These are phyloP conservation scores for Microplitis deprimator DNA, from an alignment of 2,888 invertebrate genomes.

Conservation along the genomic window DNA sequence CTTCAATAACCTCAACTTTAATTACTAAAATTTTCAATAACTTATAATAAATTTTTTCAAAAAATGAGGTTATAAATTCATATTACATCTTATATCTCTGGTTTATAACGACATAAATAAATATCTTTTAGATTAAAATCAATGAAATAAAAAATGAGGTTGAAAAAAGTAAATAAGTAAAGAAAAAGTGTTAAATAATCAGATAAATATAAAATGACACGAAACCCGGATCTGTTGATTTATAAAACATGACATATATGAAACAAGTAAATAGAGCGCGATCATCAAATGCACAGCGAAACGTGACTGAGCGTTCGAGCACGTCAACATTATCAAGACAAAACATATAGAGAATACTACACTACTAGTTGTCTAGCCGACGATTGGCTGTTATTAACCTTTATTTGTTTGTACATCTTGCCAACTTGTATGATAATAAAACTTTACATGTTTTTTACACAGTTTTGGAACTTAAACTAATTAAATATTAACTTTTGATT, in stretches of 20 bases:
- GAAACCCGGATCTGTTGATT: neutral
- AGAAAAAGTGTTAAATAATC: neutral
- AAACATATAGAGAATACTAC: neutral
- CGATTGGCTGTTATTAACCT: conserved; percentile 13
- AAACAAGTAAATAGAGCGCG: neutral
- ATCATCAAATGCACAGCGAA: neutral
- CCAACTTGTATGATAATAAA: neutral
- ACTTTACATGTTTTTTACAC: neutral
- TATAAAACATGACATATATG: neutral
- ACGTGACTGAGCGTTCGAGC: conserved; percentile 1
- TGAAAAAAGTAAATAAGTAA: too few relatives aligned
- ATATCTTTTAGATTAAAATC: too few relatives aligned
- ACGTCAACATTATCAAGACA: conserved; percentile 1
- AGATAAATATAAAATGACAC: neutral
- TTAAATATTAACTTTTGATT: too few relatives aligned
- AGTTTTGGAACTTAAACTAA: too few relatives aligned
- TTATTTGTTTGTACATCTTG: neutral
- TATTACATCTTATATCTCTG: too few relatives aligned
- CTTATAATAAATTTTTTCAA: too few relatives aligned
- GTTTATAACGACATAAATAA: too few relatives aligned
- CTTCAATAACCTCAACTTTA: too few relatives aligned
- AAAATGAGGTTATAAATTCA: too few relatives aligned
- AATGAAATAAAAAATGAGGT: too few relatives aligned
- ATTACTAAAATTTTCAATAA: too few relatives aligned
- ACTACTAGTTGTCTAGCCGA: neutral